Evolutionary conservation across 2,888 invertebrate species (phyloP).

Genomic region (Coelinius sp.): DNA sequence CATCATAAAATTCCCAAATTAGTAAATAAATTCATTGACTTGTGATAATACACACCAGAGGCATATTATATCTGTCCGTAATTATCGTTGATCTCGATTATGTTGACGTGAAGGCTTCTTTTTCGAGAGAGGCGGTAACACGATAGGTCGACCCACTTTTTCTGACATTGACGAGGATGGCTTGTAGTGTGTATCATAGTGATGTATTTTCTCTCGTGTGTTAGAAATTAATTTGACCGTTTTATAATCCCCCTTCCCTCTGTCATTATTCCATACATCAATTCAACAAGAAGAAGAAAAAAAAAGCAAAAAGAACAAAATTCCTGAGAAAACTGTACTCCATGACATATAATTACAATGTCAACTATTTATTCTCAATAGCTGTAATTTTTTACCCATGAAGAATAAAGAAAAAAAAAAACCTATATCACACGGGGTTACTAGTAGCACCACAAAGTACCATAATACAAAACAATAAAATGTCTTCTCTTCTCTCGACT

Average conservation of each 20-base stretch:
- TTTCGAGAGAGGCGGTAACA: slow-evolving; percentile 40
- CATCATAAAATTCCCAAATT: slow-evolving; percentile 8
- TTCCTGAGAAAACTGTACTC: background rate
- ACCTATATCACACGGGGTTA: background rate
- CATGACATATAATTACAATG: slow-evolving; percentile 6
- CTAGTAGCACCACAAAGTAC: slow-evolving; percentile 6
- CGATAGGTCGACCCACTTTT: slow-evolving; percentile 38
- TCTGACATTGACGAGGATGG: slow-evolving; percentile 42
- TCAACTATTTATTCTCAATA: background rate
- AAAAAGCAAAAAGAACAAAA: background rate
- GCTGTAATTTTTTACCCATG: background rate
- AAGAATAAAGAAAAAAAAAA: background rate
- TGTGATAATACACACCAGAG: background rate
- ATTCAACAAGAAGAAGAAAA: background rate
- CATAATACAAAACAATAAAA: background rate
- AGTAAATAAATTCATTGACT: slow-evolving; percentile 13
- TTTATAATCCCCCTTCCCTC: background rate
- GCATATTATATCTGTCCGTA: slow-evolving; percentile 20
- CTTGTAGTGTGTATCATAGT: slow-evolving; percentile 33
- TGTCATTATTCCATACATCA: background rate
- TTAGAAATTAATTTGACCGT: slow-evolving; percentile 28
- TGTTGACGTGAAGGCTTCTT: slow-evolving; percentile 38
- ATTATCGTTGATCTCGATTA: slow-evolving; percentile 37
- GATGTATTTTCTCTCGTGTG: slow-evolving; percentile 32
- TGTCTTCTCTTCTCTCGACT: slow-evolving; percentile 5